These are phyloP conservation scores for Zootoca vivipara DNA, from an alignment of 2,113 vertebrate genomes.

Conservation along the genomic window DNA sequence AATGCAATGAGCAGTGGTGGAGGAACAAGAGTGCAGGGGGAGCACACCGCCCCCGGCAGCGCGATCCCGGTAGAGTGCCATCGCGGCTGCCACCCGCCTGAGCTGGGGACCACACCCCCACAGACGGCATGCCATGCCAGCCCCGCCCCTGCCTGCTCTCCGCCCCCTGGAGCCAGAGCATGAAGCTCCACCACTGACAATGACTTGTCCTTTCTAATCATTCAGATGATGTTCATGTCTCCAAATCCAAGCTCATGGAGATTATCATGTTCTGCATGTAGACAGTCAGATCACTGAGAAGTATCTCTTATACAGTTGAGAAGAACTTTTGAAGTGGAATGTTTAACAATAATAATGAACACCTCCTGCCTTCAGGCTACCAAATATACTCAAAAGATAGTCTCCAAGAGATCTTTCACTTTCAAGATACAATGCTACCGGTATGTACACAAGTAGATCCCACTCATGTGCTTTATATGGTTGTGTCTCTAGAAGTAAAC, in stretches of 20 bases:
- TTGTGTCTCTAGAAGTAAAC: too few species aligned
- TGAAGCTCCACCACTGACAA: too few species aligned
- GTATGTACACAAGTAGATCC: too few species aligned
- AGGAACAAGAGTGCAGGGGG: too few species aligned
- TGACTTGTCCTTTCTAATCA: not conserved
- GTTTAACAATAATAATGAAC: not conserved
- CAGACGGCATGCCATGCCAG: too few species aligned
- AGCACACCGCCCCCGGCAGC: too few species aligned
- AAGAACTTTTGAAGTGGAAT: not conserved
- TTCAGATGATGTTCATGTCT: not conserved
- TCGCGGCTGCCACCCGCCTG: too few species aligned
- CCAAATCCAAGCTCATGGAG: not conserved
- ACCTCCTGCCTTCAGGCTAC: not conserved
- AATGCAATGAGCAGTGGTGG: not conserved
- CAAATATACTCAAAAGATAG: not conserved
- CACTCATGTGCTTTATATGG: too few species aligned
- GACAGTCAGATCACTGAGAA: not conserved
- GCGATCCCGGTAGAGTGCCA: too few species aligned
- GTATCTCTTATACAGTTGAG: not conserved
- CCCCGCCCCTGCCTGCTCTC: too few species aligned
- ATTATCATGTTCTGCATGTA: not conserved
- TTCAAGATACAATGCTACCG: not conserved
- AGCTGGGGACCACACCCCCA: too few species aligned
- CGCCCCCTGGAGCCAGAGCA: too few species aligned
- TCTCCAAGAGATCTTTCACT: not conserved